Base-by-base conservation (phyloP, 2,113 vertebrate genomes). In the Polyodon spathula region DNA sequence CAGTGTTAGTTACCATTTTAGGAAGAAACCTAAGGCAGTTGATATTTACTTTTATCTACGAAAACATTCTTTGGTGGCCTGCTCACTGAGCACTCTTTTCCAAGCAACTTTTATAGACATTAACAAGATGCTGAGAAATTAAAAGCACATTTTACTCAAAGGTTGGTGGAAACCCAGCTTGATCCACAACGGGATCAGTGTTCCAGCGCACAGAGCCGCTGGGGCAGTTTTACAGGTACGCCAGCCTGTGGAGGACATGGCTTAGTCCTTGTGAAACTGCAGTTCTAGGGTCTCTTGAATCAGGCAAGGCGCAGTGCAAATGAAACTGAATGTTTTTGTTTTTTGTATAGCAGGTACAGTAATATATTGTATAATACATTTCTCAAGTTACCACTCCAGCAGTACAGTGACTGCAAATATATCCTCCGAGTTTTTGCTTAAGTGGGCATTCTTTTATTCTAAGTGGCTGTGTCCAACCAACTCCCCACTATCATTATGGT, bases 21-120 rank as follows among this genome's bases (percentile, higher is more conserved):
- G 71, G 80, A 87, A 81, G 71, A 84, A 86, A 74, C 74, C 72
- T 63, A 64, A 78, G 66, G 69, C 78, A 79, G 72, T 74, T 76
- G 81, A 83, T 85, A 75, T 84, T 83, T 87, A 79, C 79, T 77
- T 78, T 66, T 12, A 82, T 78, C 79, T 83, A 72, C 76, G 74
- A 83, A 82, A 85, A 87, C 84, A 87, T 88, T 88, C 83, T 77
- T 81, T 75, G 73, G 75, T 75, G 76, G 74, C 78, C 82, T 77
- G 77, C 78, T 79, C 81, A 69, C 76, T 78, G 80, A 80, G 75
- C 76, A 58, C 75, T 86, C 73, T 79, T 83, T 73, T 84, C 77
- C 78, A 81, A 83, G 74, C 65, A 54, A 71, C 75, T 61, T 81
- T 82, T 71, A 70, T 74, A 76, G 75, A 74, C 77, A 80, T 72